phyloP scores from a whole-genome alignment of 2,888 invertebrate species.

The Nebria salina region DNA sequence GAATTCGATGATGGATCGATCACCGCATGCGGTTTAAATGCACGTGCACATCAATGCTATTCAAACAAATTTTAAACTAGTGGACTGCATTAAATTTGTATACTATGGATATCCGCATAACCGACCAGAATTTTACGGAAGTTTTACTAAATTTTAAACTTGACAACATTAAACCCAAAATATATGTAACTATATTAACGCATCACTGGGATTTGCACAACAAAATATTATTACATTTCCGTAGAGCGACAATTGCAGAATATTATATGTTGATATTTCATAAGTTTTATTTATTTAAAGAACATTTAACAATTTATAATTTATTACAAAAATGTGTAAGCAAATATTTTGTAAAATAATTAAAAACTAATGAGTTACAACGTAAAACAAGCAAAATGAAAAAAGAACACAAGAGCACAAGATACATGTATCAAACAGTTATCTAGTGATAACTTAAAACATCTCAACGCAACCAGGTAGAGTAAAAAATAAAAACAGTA shows the following conservation, averaged over 20 bases:
- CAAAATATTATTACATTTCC: too few species aligned
- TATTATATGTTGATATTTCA: not conserved
- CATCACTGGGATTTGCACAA: not conserved
- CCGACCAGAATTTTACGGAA: conserved; percentile 7
- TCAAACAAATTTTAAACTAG: conserved; percentile 10
- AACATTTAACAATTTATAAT: too few species aligned
- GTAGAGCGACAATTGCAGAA: too few species aligned
- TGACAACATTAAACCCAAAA: not conserved
- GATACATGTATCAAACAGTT: conserved; percentile 32
- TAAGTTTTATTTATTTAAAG: not conserved
- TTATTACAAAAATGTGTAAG: too few species aligned
- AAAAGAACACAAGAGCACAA: not conserved
- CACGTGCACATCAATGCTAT: not conserved
- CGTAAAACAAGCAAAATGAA: too few species aligned
- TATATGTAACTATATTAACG: not conserved
- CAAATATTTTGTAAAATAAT: too few species aligned
- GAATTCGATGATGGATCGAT: conserved; percentile 6
- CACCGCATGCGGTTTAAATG: conserved; percentile 5
- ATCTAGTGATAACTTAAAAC: conserved; percentile 39
- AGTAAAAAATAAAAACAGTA: conserved; percentile 36
- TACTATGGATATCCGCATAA: not conserved
- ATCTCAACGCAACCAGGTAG: conserved; percentile 22
- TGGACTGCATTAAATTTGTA: conserved; percentile 18
- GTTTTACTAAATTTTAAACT: not conserved
- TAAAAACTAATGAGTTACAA: too few species aligned